Evolutionary conservation across 2,113 vertebrate genomes (phyloP).

Genomic region (Eretmochelys imbricata): DNA sequence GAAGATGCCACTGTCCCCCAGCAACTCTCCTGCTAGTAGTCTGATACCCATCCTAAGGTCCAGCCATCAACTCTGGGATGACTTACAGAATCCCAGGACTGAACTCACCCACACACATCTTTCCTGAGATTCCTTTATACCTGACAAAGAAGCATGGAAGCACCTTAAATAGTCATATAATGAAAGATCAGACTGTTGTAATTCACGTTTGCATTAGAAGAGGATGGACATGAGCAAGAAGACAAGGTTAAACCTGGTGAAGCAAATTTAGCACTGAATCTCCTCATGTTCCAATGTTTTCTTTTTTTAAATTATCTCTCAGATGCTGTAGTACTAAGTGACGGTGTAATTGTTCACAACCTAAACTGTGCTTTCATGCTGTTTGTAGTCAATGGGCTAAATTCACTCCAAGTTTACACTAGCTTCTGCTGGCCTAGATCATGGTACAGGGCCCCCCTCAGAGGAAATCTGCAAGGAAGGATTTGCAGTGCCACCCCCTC

Average conservation of each 20-base stretch:
- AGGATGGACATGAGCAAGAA: not conserved
- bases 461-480: too few species aligned
- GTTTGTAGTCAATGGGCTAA: too few species aligned
- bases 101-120: not conserved
- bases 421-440: not conserved
- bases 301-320: not conserved
- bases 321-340: too few species aligned
- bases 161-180: fast-evolving
- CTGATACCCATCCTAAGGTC: not conserved
- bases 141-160: not conserved
- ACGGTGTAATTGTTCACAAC: too few species aligned
- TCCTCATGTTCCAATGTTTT: not conserved
- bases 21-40: not conserved
- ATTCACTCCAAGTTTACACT: too few species aligned
- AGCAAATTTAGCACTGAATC: not conserved
- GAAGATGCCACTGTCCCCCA: too few species aligned
- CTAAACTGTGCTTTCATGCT: too few species aligned
- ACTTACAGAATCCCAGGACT: not conserved
- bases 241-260: not conserved
- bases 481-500: too few species aligned
- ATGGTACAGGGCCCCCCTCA: not conserved
- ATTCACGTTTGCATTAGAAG: not conserved
- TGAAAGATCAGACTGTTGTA: not conserved
- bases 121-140: not conserved
- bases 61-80: not conserved